Evolutionary conservation across 2,888 invertebrate species (phyloP).

Genomic region (Cinara cedri): DNA sequence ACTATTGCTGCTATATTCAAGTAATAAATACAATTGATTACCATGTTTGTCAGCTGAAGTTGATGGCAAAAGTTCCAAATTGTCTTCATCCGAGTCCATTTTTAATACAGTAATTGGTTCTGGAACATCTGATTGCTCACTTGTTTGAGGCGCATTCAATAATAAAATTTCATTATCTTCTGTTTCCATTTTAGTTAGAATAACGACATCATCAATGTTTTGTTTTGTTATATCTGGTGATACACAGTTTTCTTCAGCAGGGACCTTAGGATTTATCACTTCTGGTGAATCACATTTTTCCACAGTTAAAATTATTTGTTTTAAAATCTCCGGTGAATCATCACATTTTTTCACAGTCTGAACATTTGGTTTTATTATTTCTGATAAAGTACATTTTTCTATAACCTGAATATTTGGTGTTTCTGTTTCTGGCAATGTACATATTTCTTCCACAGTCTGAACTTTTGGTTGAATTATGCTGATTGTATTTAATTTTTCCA

Average conservation of each 20-base stretch:
- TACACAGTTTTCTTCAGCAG: neutral
- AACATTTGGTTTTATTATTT: neutral
- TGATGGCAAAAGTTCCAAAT: neutral
- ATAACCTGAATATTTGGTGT: neutral
- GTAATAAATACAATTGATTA: conserved; percentile 6
- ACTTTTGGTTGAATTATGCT: conserved; percentile 5
- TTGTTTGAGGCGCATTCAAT: neutral
- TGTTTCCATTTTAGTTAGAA: neutral
- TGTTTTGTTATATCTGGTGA: neutral
- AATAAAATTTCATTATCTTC: conserved; percentile 17
- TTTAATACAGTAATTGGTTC: conserved; percentile 39
- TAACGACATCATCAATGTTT: neutral
- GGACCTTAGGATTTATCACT: neutral
- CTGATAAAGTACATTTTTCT: neutral
- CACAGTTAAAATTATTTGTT: neutral
- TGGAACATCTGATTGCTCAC: neutral
- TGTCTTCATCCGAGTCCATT: conserved; percentile 13
- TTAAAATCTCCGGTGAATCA: neutral
- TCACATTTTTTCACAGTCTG: neutral
- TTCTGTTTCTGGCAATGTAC: neutral
- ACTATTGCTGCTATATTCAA: neutral
- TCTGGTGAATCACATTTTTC: neutral
- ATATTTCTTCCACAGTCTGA: conserved; percentile 17
- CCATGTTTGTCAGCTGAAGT: conserved; percentile 40
- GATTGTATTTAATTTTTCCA: neutral